Base-by-base conservation (phyloP, 2,888 invertebrate genomes). In the Syritta pipiens region DNA sequence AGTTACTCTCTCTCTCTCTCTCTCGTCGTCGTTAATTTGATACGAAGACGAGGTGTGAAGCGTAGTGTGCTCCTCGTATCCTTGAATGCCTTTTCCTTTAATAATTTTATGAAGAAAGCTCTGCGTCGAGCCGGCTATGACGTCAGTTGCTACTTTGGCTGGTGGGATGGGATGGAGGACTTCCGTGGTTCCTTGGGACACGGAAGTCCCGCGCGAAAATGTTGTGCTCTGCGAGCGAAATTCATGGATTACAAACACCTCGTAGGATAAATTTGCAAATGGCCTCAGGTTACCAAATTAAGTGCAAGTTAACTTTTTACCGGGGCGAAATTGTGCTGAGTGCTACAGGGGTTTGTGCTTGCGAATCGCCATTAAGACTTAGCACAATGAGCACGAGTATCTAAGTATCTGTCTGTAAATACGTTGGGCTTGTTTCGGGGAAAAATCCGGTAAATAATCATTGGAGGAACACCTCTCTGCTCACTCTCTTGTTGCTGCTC, bases 21-120 rank as follows among this genome's bases (percentile, higher is more conserved):
- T n/a, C 6, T 35, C 35, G 10, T 37, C 14, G 20, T 12, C 28
- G 24, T 69, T 60, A 53, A 69, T 69, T 60, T 60, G 44, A 53
- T 46, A n/a, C n/a, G n/a, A n/a, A n/a, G n/a, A n/a, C n/a, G 44
- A 69, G 69, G 60, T 69, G 60, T 46, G 51, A 60, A 60, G 60
- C 17, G 28, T 46, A 53, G 26, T 46, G 42, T 42, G 12, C 30
- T 37, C 48, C 19, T 59, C 22, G 44, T 69, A 14, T 22, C n/a
- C 17, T 35, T 53, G 1, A 22, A 30, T 14, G 12, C 32, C 32
- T 28, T 55, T n/a, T n/a, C n/a, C 9, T 53, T 35, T 62, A 69
- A 69, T 68, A 40, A 68, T 69, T 69, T 69, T 69, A 62, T 53
- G 69, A 46, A 46, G 60, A 35, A 53, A 60, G 35, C 26, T 35